A percentile compares a stretch with the other conserved stretches of the same genome.
Conservation (phyloP, 2,113 vertebrate species). For the Lepisosteus oculatus region DNA sequence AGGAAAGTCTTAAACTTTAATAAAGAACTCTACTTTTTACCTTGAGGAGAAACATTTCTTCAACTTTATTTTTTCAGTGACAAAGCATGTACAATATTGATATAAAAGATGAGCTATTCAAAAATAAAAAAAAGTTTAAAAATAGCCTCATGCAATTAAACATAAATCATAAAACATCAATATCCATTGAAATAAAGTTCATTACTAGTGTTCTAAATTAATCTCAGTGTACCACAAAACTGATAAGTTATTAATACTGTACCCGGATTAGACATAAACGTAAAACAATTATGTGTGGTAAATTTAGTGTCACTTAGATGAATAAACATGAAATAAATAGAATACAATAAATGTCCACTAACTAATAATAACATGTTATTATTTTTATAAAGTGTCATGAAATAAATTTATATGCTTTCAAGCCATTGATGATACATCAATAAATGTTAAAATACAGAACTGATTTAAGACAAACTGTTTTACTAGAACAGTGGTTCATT, state of each 20-base stretch:
- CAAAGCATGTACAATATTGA: slow-evolving; percentile 11
- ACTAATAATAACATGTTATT: slow-evolving; percentile 68
- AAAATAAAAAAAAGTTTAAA: background rate
- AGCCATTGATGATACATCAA: slow-evolving; percentile 65
- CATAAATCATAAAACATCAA: slow-evolving; percentile 29
- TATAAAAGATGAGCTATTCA: slow-evolving; percentile 26
- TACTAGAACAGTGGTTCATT: slow-evolving; percentile 50
- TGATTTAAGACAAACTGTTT: too few relatives aligned
- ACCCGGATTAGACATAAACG: slow-evolving; percentile 49
- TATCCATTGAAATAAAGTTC: slow-evolving; percentile 47
- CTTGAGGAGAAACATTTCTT: too few relatives aligned
- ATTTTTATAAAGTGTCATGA: slow-evolving; percentile 69
- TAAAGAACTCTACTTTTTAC: slow-evolving; percentile 18
- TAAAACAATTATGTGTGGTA: slow-evolving; percentile 70
- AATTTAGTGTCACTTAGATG: slow-evolving; percentile 62
- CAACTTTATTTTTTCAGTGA: too few relatives aligned
- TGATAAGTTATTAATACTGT: slow-evolving; percentile 66
- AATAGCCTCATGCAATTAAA: too few relatives aligned
- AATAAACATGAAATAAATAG: slow-evolving; percentile 73
- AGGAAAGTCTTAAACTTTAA: slow-evolving; percentile 43
- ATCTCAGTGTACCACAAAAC: slow-evolving; percentile 2
- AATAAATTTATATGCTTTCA: slow-evolving; percentile 72
- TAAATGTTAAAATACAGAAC: slow-evolving; percentile 28
- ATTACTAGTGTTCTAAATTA: slow-evolving; percentile 11
- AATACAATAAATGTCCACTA: slow-evolving; percentile 62